phyloP scores from a whole-genome alignment of 2,113 vertebrate genomes.

The Passer domesticus region DNA sequence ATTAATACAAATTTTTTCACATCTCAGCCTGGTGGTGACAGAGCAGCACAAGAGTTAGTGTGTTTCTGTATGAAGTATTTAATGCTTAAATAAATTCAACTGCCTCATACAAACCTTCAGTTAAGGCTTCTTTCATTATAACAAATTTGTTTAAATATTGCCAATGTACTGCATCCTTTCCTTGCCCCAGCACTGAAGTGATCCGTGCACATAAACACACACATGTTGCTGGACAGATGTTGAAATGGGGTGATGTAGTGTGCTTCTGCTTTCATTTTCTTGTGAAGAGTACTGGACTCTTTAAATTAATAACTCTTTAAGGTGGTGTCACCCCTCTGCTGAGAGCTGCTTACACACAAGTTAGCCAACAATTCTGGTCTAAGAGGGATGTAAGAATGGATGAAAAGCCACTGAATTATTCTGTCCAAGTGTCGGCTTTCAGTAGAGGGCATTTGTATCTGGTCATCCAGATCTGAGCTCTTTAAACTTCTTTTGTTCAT shows the following conservation, averaged over 20 bases:
- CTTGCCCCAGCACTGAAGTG: background rate
- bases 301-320: background rate
- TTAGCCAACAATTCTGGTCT: background rate
- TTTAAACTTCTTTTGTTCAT: background rate
- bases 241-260: background rate
- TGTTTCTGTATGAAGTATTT: background rate
- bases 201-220: background rate
- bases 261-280: background rate
- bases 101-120: background rate
- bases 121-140: background rate
- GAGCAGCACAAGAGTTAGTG: background rate
- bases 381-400: background rate
- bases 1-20: background rate
- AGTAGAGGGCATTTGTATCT: background rate
- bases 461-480: background rate
- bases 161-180: background rate
- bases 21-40: background rate
- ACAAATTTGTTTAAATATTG: background rate
- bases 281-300: background rate
- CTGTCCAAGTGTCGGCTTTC: background rate
- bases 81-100: background rate
- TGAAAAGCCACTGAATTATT: background rate
- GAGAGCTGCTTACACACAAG: background rate
- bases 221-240: rapidly evolving
- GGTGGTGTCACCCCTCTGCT: background rate